These are phyloP conservation scores for Pseudomyrmex dendroicus DNA, from an alignment of 1,140 invertebrate species.

Conservation along the genomic window DNA sequence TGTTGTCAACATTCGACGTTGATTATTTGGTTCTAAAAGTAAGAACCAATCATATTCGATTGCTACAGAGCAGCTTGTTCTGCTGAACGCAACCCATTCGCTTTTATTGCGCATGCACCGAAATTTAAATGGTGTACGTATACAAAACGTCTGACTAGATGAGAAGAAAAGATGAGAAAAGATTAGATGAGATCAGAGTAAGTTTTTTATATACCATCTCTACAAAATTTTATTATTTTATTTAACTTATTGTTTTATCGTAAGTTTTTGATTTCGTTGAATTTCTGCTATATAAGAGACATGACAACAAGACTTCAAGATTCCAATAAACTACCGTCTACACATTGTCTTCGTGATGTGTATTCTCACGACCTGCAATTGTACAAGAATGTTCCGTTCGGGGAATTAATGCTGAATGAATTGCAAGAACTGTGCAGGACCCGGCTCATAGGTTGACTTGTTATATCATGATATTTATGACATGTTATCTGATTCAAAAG, in stretches of 20 bases:
- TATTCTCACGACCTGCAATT: slow-evolving; percentile 46
- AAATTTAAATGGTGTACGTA: not conserved
- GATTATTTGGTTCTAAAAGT: no score
- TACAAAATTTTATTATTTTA: not conserved
- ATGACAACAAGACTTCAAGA: not conserved
- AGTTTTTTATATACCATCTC: no score
- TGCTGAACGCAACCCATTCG: no score
- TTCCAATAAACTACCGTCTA: not conserved
- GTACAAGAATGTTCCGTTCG: slow-evolving; percentile 8
- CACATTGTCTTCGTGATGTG: not conserved
- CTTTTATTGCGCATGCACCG: no score
- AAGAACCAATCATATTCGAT: no score
- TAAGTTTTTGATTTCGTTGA: not conserved
- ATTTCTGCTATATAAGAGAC: not conserved
- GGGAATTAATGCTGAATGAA: not conserved
- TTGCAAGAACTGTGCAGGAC: slow-evolving; percentile 26
- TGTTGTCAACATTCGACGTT: no score
- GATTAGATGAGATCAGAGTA: not conserved
- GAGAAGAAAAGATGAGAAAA: not conserved
- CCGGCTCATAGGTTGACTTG: slow-evolving; percentile 45
- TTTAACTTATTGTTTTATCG: not conserved
- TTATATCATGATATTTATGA: not conserved
- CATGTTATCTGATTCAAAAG: not conserved
- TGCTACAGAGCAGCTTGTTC: no score
- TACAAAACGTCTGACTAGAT: not conserved